Evolutionary conservation across 1,140 invertebrate genomes (phyloP).

Genomic region (Potamilus streckersoni): DNA sequence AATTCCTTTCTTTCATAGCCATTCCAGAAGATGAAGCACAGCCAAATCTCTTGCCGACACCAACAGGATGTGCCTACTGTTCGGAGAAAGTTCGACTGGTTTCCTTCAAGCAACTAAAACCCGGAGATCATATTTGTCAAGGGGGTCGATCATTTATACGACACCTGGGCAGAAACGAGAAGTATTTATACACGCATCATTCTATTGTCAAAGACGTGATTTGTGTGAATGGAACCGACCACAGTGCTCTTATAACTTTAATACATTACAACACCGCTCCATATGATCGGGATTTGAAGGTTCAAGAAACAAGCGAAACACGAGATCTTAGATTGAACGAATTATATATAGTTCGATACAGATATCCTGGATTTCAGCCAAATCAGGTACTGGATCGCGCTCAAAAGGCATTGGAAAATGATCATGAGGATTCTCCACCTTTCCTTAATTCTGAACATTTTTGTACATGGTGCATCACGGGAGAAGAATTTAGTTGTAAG

Average conservation of each 20-base stretch:
- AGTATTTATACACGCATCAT: constrained; percentile 11
- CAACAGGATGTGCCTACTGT: constrained; percentile 5
- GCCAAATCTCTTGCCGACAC: too few species aligned
- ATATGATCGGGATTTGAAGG: background rate
- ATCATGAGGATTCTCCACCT: background rate
- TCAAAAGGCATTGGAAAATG: background rate
- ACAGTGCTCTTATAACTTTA: background rate
- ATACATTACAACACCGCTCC: constrained; percentile 15
- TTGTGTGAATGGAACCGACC: background rate
- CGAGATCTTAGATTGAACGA: constrained; percentile 2
- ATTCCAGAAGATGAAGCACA: too few species aligned
- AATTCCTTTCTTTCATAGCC: too few species aligned
- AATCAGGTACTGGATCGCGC: constrained; percentile 1
- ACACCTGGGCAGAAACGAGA: background rate
- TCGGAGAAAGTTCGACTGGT: constrained; percentile 3
- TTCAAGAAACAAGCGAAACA: constrained; percentile 5
- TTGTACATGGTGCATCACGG: constrained; percentile 19
- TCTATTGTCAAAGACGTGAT: background rate
- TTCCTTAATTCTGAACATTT: constrained; percentile 21
- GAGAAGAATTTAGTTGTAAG: constrained; percentile 9
- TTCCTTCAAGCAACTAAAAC: background rate
- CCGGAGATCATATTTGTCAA: constrained; percentile 6
- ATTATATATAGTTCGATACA: constrained; percentile 13
- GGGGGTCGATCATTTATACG: background rate
- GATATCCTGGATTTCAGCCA: background rate